Base-by-base conservation (phyloP, 2,113 vertebrate species). In the Sinocyclocheilus anophthalmus region DNA sequence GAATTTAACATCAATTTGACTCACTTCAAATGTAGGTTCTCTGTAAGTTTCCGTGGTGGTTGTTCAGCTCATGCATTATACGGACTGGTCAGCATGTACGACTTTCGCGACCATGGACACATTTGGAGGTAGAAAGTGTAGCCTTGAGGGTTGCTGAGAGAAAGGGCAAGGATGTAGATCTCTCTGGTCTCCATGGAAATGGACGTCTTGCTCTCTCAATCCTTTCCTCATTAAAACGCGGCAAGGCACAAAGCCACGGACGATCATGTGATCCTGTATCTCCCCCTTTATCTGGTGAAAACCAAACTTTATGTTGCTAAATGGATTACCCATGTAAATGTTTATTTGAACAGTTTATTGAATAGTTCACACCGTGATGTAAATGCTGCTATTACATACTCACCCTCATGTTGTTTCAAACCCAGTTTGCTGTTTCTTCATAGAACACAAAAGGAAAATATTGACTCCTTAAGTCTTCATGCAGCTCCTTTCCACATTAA, bases 101-200 rank as follows among this genome's bases (percentile, higher is more conserved):
- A 73, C 39, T 73, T 45, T 73, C 39, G 0, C 22, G 24, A 69
- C 26, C 55, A 18, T 57, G 26, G 20, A 53, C 39, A 30, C 80
- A 61, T 86, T 61, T 37, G 53, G 57, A 82, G 69, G 69, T 50
- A 30, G 55, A 82, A 73, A 30, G 42, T 57, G 57, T 55, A 76
- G 83, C 75, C 63, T 84, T 84, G 82, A 72, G 82, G 70, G 69
- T 65, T 78, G 57, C 83, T 69, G 67, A 84, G 70, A 81, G 63
- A 86, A 72, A 88, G 65, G 69, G 53, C 57, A 63, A 75, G 57
- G 81, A 55, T 82, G 59, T 67, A n/a, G 73, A 85, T 88, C 73
- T 26, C 75, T 73, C 50, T 76, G 67, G 81, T 88, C 85, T 88
- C 87, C 87, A 88, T 88, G 87, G 87, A 88, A 84, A 89, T 84